Percentiles rank a stretch among this genome's conserved stretches.
Evolutionary conservation across 2,888 invertebrate genomes (phyloP).

Genomic region (Drosophila meridiana): DNA sequence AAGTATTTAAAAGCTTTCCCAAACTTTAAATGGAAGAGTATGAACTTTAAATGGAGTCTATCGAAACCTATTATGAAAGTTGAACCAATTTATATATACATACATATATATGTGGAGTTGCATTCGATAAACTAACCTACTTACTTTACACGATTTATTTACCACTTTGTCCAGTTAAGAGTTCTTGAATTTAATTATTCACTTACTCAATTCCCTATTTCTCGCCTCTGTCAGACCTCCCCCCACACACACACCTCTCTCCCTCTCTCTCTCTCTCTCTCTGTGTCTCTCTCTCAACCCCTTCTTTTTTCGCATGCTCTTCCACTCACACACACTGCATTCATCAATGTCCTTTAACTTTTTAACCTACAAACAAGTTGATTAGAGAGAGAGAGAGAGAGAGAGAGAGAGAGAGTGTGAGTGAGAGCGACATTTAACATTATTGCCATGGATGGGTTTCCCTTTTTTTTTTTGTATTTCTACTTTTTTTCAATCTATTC

Average conservation of each 20-base stretch:
- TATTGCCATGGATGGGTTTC: slow-evolving; percentile 49
- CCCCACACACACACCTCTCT: too few species aligned
- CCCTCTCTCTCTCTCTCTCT: not conserved
- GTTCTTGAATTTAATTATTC: slow-evolving; percentile 1
- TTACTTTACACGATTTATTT: not conserved
- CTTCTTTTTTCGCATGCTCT: not conserved
- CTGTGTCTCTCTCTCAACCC: not conserved
- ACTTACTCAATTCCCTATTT: not conserved
- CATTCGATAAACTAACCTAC: not conserved
- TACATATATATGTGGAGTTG: not conserved
- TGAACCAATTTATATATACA: too few species aligned
- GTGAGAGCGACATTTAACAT: slow-evolving; percentile 41
- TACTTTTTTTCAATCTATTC: slow-evolving; percentile 51
- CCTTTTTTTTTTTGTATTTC: not conserved
- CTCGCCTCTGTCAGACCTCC: not conserved
- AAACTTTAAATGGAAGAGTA: too few species aligned
- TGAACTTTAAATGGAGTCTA: too few species aligned
- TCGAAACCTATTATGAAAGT: too few species aligned
- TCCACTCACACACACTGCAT: not conserved
- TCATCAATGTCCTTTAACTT: slow-evolving; percentile 57
- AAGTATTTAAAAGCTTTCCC: too few species aligned
- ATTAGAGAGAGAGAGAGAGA: not conserved
- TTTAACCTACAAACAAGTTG: slow-evolving; percentile 46
- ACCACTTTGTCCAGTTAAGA: too few species aligned
- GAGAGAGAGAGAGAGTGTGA: not conserved